Base-by-base conservation (phyloP, 1,140 invertebrate genomes). In the Drosophila nigromelanica region DNA sequence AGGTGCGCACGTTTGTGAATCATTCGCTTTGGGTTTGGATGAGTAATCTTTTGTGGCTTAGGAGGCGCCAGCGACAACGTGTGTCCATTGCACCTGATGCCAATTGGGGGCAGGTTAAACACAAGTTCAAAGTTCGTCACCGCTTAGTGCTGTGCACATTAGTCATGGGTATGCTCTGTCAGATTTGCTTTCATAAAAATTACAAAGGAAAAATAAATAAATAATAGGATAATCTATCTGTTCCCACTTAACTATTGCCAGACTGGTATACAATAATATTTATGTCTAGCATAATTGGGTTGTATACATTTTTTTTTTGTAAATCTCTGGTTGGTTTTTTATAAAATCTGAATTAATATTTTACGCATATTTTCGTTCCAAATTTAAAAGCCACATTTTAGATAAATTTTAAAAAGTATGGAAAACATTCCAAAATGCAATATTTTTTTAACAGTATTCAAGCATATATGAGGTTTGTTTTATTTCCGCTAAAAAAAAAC, bases 1-100 rank as follows among this genome's bases (percentile, higher is more conserved):
- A 55, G 67, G 43, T 55, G 55, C 37, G 30, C 55, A 12, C 39
- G 3, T 24, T 24, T 42, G 64, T 68, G 77, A 81, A 73, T 81
- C 78, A 80, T 73, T 39, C 37, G 50, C 55, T 48, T 50, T 50
- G 45, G 63, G 43, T 12, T 18, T 67, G 45, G 39, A 71, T 80
- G 77, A 80, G 71, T 80, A 80, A 80, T 76, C 71, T 59, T 60
- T 78, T 78, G 67, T 45, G 70, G 61, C 56, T 56, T 73, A 60
- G 42, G 27, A 58, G 59, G 56, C 43, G 64, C 42, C 43, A 27
- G 12, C 42, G 39, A 27, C 52, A 55, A 15, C 40, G n/a, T 45
- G 24, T 70, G 71, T 64, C 69, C 76, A 71, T 62, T 80, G 76
- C 76, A 80, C 76, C 76, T 78, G 75, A 51, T 60, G 59, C 47